Percentiles rank a stretch among this genome's conserved stretches.
Conservation (phyloP, 2,888 invertebrate species). For the Rugalucina vietnamica region DNA sequence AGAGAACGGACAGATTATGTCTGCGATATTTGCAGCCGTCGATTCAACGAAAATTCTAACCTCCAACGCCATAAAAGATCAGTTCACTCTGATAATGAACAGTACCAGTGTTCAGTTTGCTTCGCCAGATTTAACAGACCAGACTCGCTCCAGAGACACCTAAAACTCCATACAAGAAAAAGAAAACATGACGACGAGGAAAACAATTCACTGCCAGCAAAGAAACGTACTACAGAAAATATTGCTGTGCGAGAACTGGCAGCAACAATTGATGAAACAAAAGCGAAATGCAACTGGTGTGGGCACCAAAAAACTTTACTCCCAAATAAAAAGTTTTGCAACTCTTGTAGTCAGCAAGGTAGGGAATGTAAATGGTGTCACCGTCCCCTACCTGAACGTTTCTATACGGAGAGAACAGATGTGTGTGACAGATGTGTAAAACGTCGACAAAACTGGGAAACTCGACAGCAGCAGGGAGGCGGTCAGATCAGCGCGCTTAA, state of each 20-base stretch:
- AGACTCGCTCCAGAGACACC: neutral
- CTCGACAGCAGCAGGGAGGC: slow-evolving; percentile 5
- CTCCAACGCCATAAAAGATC: too few relatives aligned
- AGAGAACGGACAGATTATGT: too few relatives aligned
- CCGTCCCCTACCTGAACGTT: slow-evolving; percentile 44
- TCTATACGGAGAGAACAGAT: slow-evolving; percentile 33
- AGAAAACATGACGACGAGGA: neutral
- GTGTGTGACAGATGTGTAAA: slow-evolving; percentile 35
- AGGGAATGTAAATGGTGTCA: too few relatives aligned
- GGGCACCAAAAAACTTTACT: slow-evolving; percentile 14
- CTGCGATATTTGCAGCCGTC: too few relatives aligned
- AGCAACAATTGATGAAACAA: too few relatives aligned
- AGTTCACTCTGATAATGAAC: neutral
- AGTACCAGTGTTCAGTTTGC: neutral
- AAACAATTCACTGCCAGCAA: neutral
- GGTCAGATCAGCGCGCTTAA: neutral
- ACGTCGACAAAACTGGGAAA: slow-evolving; percentile 14
- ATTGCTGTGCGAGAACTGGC: neutral
- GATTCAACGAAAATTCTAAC: too few relatives aligned
- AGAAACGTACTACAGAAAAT: too few relatives aligned
- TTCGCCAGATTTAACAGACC: neutral
- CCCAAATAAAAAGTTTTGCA: slow-evolving; percentile 36
- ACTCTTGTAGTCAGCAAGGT: slow-evolving; percentile 17
- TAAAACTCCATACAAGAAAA: neutral
- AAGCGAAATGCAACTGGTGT: slow-evolving; percentile 39